These are phyloP conservation scores for Leucania comma DNA, from an alignment of 2,888 invertebrate genomes.

Conservation along the genomic window DNA sequence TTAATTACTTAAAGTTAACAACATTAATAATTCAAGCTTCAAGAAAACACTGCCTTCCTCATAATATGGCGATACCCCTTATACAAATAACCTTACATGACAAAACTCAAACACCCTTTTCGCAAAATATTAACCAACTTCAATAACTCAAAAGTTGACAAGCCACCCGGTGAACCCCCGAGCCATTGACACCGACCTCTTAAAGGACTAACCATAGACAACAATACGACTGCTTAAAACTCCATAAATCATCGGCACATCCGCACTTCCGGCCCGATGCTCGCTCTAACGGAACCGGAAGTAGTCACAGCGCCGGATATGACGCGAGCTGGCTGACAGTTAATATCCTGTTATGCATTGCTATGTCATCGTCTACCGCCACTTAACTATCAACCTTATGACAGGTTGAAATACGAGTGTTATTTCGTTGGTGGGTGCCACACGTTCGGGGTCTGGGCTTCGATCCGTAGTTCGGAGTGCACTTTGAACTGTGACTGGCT, in stretches of 20 bases:
- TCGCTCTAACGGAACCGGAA: slow-evolving; percentile 76
- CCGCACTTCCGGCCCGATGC: slow-evolving; percentile 62
- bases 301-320: slow-evolving; percentile 83
- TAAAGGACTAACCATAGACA: slow-evolving; percentile 53
- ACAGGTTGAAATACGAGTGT: slow-evolving; percentile 26
- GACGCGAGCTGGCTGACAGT: slow-evolving; percentile 78
- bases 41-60: too few relatives aligned
- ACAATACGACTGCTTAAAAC: slow-evolving; percentile 63
- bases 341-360: slow-evolving; percentile 79
- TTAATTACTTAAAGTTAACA: too few relatives aligned
- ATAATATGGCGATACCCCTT: too few relatives aligned
- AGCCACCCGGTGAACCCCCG: slow-evolving; percentile 11
- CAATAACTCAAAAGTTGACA: slow-evolving; percentile 21
- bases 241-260: slow-evolving; percentile 68
- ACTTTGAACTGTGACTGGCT: slow-evolving; percentile 55
- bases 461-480: slow-evolving; percentile 53
- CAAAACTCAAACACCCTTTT: not conserved
- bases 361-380: slow-evolving; percentile 54
- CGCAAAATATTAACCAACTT: not conserved
- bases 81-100: not conserved
- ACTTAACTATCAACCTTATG: slow-evolving; percentile 34
- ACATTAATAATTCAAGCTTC: too few relatives aligned
- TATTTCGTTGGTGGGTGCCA: slow-evolving; percentile 1
- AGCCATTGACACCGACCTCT: slow-evolving; percentile 46
- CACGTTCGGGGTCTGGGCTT: slow-evolving; percentile 27